phyloP scores from a whole-genome alignment of 2,113 vertebrate genomes.

The Pteruthius melanotis region DNA sequence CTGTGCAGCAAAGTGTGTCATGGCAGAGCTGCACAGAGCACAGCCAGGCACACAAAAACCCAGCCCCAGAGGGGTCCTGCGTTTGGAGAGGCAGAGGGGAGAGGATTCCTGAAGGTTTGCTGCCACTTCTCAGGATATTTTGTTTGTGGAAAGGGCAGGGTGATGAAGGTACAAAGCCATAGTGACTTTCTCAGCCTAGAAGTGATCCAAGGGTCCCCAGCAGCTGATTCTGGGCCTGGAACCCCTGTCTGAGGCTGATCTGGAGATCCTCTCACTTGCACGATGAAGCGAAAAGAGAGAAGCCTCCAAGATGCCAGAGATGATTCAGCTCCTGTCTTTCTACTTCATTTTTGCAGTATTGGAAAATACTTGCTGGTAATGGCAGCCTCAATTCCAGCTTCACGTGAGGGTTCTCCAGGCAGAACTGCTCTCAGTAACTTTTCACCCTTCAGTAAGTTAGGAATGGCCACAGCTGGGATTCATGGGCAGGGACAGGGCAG shows the following conservation, averaged over 20 bases:
- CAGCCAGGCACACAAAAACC: neutral
- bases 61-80: fast-evolving
- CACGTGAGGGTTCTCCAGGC: fast-evolving
- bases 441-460: neutral
- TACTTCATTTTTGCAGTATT: neutral
- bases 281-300: neutral
- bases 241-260: neutral
- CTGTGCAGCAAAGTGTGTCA: neutral
- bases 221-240: neutral
- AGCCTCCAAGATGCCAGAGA: neutral
- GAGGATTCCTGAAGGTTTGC: neutral
- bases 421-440: neutral
- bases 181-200: neutral
- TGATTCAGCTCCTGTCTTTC: neutral
- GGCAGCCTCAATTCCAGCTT: neutral
- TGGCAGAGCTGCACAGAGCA: neutral
- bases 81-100: neutral
- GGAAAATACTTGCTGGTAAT: neutral
- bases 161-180: neutral
- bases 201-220: neutral
- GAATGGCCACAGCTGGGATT: neutral
- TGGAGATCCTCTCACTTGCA: neutral
- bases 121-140: neutral
- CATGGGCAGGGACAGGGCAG: neutral
- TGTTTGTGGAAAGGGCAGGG: neutral